Base-by-base conservation (phyloP, 2,797 vertebrate species). In the Gobio occitaniae region DNA sequence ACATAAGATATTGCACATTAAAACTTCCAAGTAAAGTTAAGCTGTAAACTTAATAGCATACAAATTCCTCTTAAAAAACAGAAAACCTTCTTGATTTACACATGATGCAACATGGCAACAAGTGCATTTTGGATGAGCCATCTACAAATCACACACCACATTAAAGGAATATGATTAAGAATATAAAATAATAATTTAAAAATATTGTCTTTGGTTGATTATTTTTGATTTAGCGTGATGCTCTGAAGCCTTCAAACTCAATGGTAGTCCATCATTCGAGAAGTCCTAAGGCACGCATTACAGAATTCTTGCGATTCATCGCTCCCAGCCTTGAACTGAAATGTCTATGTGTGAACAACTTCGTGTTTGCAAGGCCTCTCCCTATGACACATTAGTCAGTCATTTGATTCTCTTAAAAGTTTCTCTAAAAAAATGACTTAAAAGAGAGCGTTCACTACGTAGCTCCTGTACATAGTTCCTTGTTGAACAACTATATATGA, bases 161-260 rank as follows among this genome's bases (percentile, higher is more conserved):
- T 80, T 52, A 10, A 52, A 59, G 3, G 8, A 9, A 48, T 8
- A 29, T 8, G n/a, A 81, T 44, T 44, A 16, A 29, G 17, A 59
- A 80, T 70, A 12, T 10, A 2, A 65, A 66, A n/a, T 41, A n/a
- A 68, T 52, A 29, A 41, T 16, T 19, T 12, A 3, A 19, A 80
- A 66, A 41, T 2, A 74, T 41, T 66, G 5, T 83, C 82, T 83
- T 83, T 66, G 82, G 72, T 68, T 68, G 21, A 76, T 10, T 54
- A 36, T 32, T 50, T 65, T 65, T 44, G 16, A 12, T 19, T 19
- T 44, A 3, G 38, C 6, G 38, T 2, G 25, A 48, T 50, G 44
- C 16, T 48, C 15, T 63, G 38, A 78, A 78, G 2, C 8, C 10
- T 61, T 44, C 6, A 47, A 61, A 61, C 6, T 36, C 4, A n/a